Percentiles rank a stretch among this genome's conserved stretches.
phyloP scores from a whole-genome alignment of 2,888 invertebrate species.

The Prosapia bicincta region DNA sequence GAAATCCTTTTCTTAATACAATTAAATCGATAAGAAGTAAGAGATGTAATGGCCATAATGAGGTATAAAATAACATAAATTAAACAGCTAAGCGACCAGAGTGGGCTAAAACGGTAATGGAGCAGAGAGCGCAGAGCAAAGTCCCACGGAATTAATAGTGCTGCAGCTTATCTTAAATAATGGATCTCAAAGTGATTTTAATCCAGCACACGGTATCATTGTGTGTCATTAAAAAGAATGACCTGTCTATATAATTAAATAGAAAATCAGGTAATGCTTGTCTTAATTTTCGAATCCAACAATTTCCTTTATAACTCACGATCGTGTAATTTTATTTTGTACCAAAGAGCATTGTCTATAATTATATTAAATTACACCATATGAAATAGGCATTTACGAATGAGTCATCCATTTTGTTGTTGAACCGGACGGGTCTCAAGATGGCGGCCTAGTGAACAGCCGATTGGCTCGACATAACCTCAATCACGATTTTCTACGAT shows the following conservation, averaged over 20 bases:
- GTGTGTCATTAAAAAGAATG: constrained; percentile 16
- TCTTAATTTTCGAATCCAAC: constrained; percentile 26
- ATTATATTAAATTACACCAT: constrained; percentile 25
- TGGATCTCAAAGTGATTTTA: constrained; percentile 19
- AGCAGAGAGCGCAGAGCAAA: neutral
- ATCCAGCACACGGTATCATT: constrained; percentile 19
- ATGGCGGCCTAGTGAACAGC: constrained; percentile 13
- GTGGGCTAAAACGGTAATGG: neutral
- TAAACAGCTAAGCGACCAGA: neutral
- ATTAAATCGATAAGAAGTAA: neutral
- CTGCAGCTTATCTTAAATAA: constrained; percentile 28
- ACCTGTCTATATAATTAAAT: constrained; percentile 28
- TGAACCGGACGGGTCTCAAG: constrained; percentile 7
- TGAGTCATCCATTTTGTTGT: constrained; percentile 25
- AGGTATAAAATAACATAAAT: neutral
- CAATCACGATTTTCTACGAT: constrained; percentile 4
- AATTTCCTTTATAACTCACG: constrained; percentile 26
- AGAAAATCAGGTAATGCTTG: constrained; percentile 28
- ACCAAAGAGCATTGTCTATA: constrained; percentile 26
- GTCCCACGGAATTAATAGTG: constrained; percentile 21
- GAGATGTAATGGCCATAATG: neutral
- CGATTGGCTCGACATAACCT: constrained; percentile 15
- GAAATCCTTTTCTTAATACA: neutral
- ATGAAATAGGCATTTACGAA: constrained; percentile 27
- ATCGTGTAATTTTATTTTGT: constrained; percentile 27